phyloP scores from a whole-genome alignment of 2,888 invertebrate species.

The Protula sp. region DNA sequence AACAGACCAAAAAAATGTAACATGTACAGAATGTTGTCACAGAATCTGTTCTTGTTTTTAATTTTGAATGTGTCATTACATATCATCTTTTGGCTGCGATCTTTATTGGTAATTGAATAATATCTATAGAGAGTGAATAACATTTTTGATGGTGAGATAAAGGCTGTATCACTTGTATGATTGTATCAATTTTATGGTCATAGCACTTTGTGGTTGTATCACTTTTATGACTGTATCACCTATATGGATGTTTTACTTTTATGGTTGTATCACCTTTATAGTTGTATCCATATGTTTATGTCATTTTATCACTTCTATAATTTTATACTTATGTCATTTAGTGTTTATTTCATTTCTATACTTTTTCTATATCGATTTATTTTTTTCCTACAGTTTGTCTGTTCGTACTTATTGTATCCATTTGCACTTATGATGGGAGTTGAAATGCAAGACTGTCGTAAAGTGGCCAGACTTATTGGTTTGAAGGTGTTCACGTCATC shows the following conservation, averaged over 20 bases:
- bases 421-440: constrained; percentile 80
- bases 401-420: constrained; percentile 87
- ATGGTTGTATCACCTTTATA: not conserved
- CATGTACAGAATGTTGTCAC: no score
- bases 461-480: constrained; percentile 74
- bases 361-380: no score
- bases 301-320: constrained; percentile 88
- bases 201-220: no score
- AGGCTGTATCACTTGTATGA: no score
- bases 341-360: no score
- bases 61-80: no score
- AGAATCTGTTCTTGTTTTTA: no score
- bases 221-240: no score
- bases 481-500: not conserved
- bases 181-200: no score
- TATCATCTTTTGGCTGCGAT: not conserved
- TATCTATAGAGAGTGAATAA: not conserved
- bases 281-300: constrained; percentile 52
- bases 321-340: constrained; percentile 73
- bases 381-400: constrained; percentile 56
- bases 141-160: not conserved
- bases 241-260: no score
- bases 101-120: not conserved
- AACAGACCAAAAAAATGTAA: no score
- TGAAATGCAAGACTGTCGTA: constrained; percentile 63